Evolutionary conservation across 23 tunicate species (phyloP), one percentile per base, ranked within the genome.

Genomic region (Trididemnum clinides): DNA sequence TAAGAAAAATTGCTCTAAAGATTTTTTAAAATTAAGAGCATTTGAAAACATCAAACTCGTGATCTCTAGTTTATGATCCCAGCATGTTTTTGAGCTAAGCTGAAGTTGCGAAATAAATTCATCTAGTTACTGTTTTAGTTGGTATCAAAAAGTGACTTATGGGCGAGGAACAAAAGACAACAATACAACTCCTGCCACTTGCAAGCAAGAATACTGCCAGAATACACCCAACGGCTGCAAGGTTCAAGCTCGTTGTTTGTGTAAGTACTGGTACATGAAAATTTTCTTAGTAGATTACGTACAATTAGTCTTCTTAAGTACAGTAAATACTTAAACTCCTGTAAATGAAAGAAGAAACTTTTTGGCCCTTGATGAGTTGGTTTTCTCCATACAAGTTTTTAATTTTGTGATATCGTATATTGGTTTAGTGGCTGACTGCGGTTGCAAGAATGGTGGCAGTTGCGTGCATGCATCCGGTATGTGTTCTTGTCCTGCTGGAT

Each of bases 161-260:
- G 87, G 87, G 4, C 57, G 39, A 1, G 87, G 87, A 4, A 39
- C 26, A 39, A 34, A 70, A 12, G 87, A 84, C 64, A 84, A 84
- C 80, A 85, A 51, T 27, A 85, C 82, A 20, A 72, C 82, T 4
- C 82, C 82, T 15, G 34, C 34, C 6, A 85, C 82, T 22, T 85
- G 82, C 57, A 33, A 49, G 2, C 88, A 85, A 57, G 82, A 85
- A 26, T 85, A 85, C 37, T 85, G 88, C 31, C 31, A 58, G 33
- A 73, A 73, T n/a, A 85, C 88, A 20, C 62, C 82, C 18, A 85
- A 75, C n/a, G 82, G 82, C 19, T 74, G 82, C 34, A 85, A 85
- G 35, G 88, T 73, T 0, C 82, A 74, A 74, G 82, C 82, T 1
- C 33, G 82, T 2, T 74, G 82, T 85, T 38, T 85, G 58, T 35